phyloP scores from a whole-genome alignment of 2,888 invertebrate genomes.

The Eilema depressum region DNA sequence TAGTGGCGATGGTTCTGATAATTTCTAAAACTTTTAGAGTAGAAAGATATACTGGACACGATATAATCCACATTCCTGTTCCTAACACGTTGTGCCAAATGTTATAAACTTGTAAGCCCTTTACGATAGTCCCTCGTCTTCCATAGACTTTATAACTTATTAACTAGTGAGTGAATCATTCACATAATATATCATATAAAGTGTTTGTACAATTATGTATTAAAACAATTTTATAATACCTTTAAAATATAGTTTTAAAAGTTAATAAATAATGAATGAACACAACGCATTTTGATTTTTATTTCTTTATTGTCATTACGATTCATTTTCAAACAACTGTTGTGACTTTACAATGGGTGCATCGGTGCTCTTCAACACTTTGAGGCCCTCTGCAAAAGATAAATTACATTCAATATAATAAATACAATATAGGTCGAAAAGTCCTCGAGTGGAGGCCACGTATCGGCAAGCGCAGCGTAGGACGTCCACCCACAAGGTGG shows the following conservation, averaged over 20 bases:
- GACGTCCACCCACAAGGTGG: no score
- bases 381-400: constrained; percentile 74
- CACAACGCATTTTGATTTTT: constrained; percentile 56
- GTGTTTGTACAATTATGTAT: constrained; percentile 79
- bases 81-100: constrained; percentile 82
- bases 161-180: constrained; percentile 51
- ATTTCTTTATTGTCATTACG: constrained; percentile 52
- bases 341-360: constrained; percentile 67
- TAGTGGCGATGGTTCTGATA: constrained; percentile 34
- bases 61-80: constrained; percentile 70
- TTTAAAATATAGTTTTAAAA: constrained; percentile 74
- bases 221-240: constrained; percentile 79
- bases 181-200: constrained; percentile 65
- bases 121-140: constrained; percentile 78
- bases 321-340: constrained; percentile 68
- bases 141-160: constrained; percentile 71
- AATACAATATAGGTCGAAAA: no score
- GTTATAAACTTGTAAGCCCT: constrained; percentile 65
- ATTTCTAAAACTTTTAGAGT: constrained; percentile 48
- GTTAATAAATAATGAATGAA: constrained; percentile 81
- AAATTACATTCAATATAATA: neutral
- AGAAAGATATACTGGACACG: constrained; percentile 33
- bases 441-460: no score
- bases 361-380: constrained; percentile 72
- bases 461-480: no score